Evolutionary conservation across 2,888 invertebrate species (phyloP).

Genomic region (Acanthosepion lycidas): DNA sequence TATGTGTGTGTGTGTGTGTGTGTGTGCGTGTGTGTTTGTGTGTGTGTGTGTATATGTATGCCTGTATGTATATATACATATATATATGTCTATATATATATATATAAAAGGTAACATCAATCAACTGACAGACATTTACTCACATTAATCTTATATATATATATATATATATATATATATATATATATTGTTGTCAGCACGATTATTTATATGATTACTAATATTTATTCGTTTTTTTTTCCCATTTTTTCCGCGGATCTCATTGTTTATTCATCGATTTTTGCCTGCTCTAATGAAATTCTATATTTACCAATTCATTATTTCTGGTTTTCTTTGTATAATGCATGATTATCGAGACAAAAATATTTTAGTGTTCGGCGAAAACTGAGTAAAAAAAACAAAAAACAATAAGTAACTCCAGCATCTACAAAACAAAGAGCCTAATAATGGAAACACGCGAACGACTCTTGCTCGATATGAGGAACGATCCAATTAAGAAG

Average conservation of each 20-base stretch:
- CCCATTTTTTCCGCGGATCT: not conserved
- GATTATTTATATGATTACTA: not conserved
- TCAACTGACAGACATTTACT: too few species aligned
- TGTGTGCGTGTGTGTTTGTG: too few species aligned
- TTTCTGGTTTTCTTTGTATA: not conserved
- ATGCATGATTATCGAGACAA: not conserved
- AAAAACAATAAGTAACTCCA: not conserved
- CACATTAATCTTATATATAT: too few species aligned
- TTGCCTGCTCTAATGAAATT: not conserved
- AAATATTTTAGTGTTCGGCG: not conserved
- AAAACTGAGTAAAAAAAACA: not conserved
- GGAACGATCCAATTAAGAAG: not conserved
- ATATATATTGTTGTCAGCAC: too few species aligned
- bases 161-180: too few species aligned
- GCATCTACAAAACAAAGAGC: not conserved
- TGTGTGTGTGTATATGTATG: too few species aligned
- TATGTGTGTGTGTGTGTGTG: too few species aligned
- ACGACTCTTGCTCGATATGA: not conserved
- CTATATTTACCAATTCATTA: conserved; percentile 2
- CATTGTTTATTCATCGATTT: conserved; percentile 13
- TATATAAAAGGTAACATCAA: too few species aligned
- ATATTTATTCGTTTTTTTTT: not conserved
- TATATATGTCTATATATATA: too few species aligned
- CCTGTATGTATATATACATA: too few species aligned
- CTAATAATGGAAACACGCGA: not conserved